Base-by-base conservation (phyloP, 2,888 invertebrate species). In the Bembecia ichneumoniformis region DNA sequence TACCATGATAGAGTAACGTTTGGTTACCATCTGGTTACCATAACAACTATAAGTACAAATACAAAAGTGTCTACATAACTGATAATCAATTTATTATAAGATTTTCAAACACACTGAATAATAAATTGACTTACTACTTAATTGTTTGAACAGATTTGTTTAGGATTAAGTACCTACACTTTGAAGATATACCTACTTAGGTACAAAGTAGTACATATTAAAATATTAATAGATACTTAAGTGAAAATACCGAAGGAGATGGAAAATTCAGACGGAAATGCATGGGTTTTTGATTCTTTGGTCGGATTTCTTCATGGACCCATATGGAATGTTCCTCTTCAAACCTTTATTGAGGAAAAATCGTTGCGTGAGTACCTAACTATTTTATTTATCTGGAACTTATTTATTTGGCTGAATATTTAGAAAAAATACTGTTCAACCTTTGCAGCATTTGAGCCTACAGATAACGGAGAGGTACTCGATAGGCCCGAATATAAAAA, bases 271-370 rank as follows among this genome's bases (percentile, higher is more conserved):
- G 92, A 91, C 54, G 92, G 92, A 51, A 93, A 92, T 76, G 91
- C 93, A 4, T 96, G 96, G 96, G 95, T 97, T 11, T 95, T 96
- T 66, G 97, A 97, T 82, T 96, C 96, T 1, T 82, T 97, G 52
- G 93, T 97, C 20, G 94, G 95, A 53, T 97, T 96, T 75, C 84
- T 97, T 48, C 95, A 96, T 74, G 96, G 97, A 2, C 96, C 97
- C 0, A 90, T 97, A 46, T 97, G 97, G 95, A 96, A 96, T 70
- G 92, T 95, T 11, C 97, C 97, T 0, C 83, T 97, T 49, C 90
- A 96, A 66, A 95, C 94, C 34, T 97, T 97, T 70, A 94, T 97
- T 57, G 97, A 97, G 79, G 95, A 96, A 68, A 96, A 96, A 77
- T 97, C 96, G 50, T 81, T 96, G 58, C 94, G 97, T 97, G 90